Percentiles rank a stretch among this genome's conserved stretches.
phyloP scores from a whole-genome alignment of 1,140 invertebrate species.

The Cotesia vestalis region DNA sequence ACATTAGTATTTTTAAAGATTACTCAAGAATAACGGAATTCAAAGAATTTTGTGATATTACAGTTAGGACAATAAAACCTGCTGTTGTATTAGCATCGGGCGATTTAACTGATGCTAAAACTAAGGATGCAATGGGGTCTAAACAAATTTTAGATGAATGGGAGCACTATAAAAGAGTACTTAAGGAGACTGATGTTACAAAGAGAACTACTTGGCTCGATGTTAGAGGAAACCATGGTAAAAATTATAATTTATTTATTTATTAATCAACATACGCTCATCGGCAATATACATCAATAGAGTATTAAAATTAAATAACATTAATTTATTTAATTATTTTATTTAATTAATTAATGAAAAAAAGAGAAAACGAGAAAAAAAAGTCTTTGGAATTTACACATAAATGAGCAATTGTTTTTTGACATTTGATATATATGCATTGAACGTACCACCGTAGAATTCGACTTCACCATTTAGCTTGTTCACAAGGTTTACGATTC shows the following conservation, averaged over 20 bases:
- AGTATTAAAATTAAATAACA: too few species aligned
- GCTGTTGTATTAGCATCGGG: constrained; percentile 85
- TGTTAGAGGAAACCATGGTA: constrained; percentile 95
- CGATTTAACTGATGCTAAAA: constrained; percentile 91
- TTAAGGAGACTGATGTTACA: constrained; percentile 74
- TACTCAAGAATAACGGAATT: constrained; percentile 78
- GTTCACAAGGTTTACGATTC: too few species aligned
- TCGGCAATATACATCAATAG: too few species aligned
- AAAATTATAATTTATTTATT: constrained; percentile 35
- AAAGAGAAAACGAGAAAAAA: too few species aligned
- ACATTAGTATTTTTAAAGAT: constrained; percentile 88
- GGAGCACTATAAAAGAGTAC: constrained; percentile 79
- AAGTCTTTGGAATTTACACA: too few species aligned
- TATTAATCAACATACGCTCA: too few species aligned
- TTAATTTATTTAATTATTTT: too few species aligned
- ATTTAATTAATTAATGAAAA: too few species aligned
- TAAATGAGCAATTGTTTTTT: too few species aligned
- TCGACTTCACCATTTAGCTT: too few species aligned
- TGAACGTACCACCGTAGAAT: too few species aligned
- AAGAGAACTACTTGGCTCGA: constrained; percentile 86
- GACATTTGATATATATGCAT: too few species aligned
- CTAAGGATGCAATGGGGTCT: constrained; percentile 80
- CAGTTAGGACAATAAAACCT: constrained; percentile 80
- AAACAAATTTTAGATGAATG: constrained; percentile 86
- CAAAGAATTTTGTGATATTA: constrained; percentile 81